Conservation (phyloP, 2,113 vertebrate genomes). For the Cyanistes caeruleus region DNA sequence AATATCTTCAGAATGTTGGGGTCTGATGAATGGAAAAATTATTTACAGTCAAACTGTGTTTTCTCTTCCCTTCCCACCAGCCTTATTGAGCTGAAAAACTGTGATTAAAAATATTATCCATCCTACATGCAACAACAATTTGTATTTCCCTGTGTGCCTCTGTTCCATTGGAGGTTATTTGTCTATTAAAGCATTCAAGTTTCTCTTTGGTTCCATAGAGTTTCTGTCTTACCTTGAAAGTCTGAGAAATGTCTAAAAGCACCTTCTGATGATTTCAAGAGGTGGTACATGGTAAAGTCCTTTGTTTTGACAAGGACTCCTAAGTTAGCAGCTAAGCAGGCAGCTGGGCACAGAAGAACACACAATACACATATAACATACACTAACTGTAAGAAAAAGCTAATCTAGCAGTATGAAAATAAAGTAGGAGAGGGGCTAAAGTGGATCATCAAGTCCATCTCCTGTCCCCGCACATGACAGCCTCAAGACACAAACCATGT, state of each 20-base stretch:
- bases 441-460: not conserved
- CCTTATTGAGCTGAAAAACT: not conserved
- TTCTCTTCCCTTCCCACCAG: not conserved
- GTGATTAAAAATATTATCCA: not conserved
- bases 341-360: not conserved
- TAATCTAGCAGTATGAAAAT: not conserved
- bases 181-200: not conserved
- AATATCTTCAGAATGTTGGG: not conserved
- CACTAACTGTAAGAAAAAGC: not conserved
- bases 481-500: too few species aligned
- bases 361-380: not conserved
- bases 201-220: not conserved
- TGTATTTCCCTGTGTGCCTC: not conserved
- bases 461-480: not conserved
- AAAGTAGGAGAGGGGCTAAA: fast-evolving
- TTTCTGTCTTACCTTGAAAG: not conserved
- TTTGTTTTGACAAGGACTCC: not conserved
- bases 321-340: not conserved
- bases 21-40: not conserved
- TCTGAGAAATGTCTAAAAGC: not conserved
- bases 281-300: not conserved
- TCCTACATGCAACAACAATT: not conserved
- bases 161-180: not conserved
- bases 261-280: not conserved
- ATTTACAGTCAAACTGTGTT: not conserved